Percentiles rank a stretch among this genome's conserved stretches.
phyloP scores from a whole-genome alignment of 2,888 invertebrate genomes.

The Octodonta nipae region DNA sequence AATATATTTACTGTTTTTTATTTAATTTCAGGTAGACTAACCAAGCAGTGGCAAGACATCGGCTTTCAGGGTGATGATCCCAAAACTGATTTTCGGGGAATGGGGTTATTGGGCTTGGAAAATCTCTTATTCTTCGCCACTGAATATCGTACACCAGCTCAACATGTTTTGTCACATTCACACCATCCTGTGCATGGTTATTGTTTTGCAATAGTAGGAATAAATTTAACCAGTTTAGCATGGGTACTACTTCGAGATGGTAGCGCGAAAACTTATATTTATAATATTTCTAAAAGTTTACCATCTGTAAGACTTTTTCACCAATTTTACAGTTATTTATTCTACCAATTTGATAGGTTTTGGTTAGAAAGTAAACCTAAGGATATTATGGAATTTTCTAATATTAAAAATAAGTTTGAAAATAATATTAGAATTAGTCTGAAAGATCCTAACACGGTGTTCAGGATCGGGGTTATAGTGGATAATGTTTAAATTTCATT shows the following conservation, averaged over 20 bases:
- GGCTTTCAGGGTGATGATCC: conserved; percentile 98
- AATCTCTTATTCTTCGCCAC: conserved; percentile 78
- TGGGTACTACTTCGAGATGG: conserved; percentile 68
- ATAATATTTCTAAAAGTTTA: conserved; percentile 58
- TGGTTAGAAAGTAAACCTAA: conserved; percentile 86
- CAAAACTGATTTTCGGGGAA: conserved; percentile 94
- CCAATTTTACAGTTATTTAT: conserved; percentile 83
- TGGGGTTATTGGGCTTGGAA: conserved; percentile 88
- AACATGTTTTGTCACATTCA: conserved; percentile 74
- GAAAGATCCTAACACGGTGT: conserved; percentile 54
- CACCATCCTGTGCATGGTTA: conserved; percentile 81
- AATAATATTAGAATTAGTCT: conserved; percentile 53
- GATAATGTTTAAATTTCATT: conserved; percentile 58
- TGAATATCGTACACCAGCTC: conserved; percentile 65
- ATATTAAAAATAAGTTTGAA: conserved; percentile 75
- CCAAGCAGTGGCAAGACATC: conserved; percentile 88
- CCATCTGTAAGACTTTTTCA: conserved; percentile 70
- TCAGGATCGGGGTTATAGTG: conserved; percentile 67
- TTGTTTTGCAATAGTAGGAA: conserved; percentile 82
- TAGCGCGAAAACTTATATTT: conserved; percentile 79
- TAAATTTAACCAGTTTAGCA: conserved; percentile 87
- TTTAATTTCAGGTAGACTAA: conserved; percentile 43
- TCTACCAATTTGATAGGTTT: conserved; percentile 86
- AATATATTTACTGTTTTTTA: no score
- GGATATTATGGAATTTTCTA: conserved; percentile 91